phyloP scores from a whole-genome alignment of 2,797 vertebrate genomes.

The Alca torda region DNA sequence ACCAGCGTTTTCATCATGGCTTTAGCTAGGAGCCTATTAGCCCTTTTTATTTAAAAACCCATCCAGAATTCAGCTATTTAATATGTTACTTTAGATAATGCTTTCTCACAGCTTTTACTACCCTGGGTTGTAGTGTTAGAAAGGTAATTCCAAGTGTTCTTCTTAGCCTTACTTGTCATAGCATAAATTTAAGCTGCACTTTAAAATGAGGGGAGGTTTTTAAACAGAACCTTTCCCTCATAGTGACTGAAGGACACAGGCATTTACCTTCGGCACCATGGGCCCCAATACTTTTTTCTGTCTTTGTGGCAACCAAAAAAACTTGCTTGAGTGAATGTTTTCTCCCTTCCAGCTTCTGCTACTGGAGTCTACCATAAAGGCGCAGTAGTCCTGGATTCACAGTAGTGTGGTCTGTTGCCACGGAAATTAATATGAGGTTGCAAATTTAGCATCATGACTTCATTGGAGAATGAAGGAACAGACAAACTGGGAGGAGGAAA shows the following conservation, averaged over 20 bases:
- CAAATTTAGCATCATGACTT: slow-evolving; percentile 43
- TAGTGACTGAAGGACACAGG: neutral
- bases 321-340: neutral
- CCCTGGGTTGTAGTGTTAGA: neutral
- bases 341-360: neutral
- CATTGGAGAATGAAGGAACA: neutral
- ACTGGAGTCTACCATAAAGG: neutral
- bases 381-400: neutral
- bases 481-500: neutral
- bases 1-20: neutral
- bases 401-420: slow-evolving; percentile 7
- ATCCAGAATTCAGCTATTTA: neutral
- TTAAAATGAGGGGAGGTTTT: neutral
- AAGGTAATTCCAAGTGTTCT: neutral
- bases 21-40: neutral
- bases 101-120: neutral
- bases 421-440: neutral
- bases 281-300: neutral
- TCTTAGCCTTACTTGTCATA: neutral
- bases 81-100: neutral
- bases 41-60: neutral
- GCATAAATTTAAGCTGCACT: neutral
- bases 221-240: neutral
- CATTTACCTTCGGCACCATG: neutral
- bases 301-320: neutral